Percentiles rank a stretch among this genome's conserved stretches.
Evolutionary conservation across 2,888 invertebrate genomes (phyloP).

Genomic region (Cheilosia vernalis): DNA sequence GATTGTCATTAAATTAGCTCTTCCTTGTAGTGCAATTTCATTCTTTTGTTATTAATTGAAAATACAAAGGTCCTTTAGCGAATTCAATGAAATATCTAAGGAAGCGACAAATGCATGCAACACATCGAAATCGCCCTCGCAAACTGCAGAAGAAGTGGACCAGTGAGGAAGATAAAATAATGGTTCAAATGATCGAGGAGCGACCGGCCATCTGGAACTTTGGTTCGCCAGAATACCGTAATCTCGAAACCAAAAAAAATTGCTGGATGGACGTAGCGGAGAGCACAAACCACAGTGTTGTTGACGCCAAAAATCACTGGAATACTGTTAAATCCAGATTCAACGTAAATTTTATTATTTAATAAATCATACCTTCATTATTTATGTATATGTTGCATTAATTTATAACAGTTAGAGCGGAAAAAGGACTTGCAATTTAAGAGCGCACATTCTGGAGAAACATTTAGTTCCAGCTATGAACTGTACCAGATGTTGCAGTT

Average conservation of each 20-base stretch:
- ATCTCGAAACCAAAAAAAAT: background rate
- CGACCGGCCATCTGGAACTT: background rate
- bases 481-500: slow-evolving; percentile 1
- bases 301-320: slow-evolving; percentile 2
- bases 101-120: background rate
- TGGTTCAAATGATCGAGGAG: slow-evolving; percentile 1
- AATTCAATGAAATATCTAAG: background rate
- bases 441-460: background rate
- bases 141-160: slow-evolving; percentile 6
- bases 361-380: too few relatives aligned
- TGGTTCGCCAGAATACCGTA: background rate
- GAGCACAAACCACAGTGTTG: background rate
- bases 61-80: background rate
- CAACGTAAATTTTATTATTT: background rate
- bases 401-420: background rate
- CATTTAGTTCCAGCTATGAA: background rate
- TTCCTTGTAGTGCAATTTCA: too few relatives aligned
- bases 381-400: too few relatives aligned
- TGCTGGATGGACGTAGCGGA: slow-evolving; percentile 2
- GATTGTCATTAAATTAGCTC: too few relatives aligned
- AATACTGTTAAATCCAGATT: slow-evolving; percentile 8
- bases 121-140: background rate
- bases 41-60: too few relatives aligned
- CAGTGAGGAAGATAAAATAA: background rate
- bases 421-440: background rate